Base-by-base conservation (phyloP, 2,888 invertebrate genomes). In the Cephalotes varians region DNA sequence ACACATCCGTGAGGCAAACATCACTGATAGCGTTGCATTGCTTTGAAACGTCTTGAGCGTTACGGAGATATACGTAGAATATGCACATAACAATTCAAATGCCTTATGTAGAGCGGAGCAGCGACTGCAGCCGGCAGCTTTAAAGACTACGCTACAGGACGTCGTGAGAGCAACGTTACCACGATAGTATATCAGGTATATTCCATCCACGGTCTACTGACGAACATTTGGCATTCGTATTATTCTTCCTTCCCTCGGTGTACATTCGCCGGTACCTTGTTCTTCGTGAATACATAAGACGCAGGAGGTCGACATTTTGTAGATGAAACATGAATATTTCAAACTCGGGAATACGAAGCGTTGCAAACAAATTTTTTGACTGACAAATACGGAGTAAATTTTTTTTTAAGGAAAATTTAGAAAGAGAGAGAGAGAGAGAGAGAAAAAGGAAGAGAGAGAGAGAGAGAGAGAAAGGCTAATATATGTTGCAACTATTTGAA, bases 21-120 rank as follows among this genome's bases (percentile, higher is more conserved):
- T 89, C 83, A 67, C 84, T 73, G 89, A 89, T 89, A 89, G 85
- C 87, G 81, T 56, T 69, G 83, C 85, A 86, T 87, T 74, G 86
- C 85, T 80, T 71, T 34, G 80, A 65, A 89, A 72, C 85, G 77
- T 88, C 89, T 86, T 82, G 80, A 79, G 67, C 71, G 49, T 86
- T 79, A 69, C 56, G 44, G 73, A 74, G 76, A 67, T 65, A 74
- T 47, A 47, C 60, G n/a, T 62, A 25, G 83, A 83, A 87, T 80
- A 83, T 54, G 74, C 81, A 85, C 83, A 88, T 87, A 87, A 87
- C 87, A 87, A 86, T 87, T 87, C 85, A 77, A 83, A 74, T 86
- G 85, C 81, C 85, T 88, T 80, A 81, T 81, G 79, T 44, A 58
- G 82, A 64, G 82, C 54, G 54, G 54, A 56, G 76, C 76, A 77